These are phyloP conservation scores for Oasisia sp. DNA, from an alignment of 2,888 invertebrate species.

Conservation along the genomic window DNA sequence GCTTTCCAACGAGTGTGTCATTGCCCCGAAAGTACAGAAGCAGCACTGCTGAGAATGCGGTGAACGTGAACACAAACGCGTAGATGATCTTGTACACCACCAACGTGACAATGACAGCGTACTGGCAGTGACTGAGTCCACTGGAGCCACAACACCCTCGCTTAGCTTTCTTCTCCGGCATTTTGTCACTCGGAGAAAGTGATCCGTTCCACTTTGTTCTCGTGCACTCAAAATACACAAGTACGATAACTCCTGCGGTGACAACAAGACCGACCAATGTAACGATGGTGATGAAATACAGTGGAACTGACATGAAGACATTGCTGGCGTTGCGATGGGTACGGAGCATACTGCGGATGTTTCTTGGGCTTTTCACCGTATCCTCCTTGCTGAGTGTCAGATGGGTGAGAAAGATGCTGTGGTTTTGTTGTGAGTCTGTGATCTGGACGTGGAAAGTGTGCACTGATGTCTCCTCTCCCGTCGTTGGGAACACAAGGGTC, in stretches of 20 bases:
- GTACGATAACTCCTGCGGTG: neutral
- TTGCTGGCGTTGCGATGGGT: neutral
- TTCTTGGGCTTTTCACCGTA: neutral
- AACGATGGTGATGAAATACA: neutral
- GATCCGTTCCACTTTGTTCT: neutral
- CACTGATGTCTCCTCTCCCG: constrained; percentile 25
- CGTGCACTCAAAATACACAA: neutral
- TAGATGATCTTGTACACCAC: neutral
- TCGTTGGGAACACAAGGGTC: constrained; percentile 44
- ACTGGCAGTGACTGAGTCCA: neutral
- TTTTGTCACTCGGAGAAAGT: neutral
- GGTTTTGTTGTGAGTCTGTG: constrained; percentile 34
- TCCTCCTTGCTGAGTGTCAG: constrained; percentile 26
- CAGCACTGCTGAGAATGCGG: neutral
- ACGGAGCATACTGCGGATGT: neutral
- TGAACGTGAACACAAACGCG: neutral
- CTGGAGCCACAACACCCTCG: neutral
- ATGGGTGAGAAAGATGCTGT: constrained; percentile 40
- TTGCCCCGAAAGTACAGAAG: neutral
- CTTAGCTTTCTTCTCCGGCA: neutral
- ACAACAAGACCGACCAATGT: neutral
- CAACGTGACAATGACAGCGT: neutral
- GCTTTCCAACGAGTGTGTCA: neutral
- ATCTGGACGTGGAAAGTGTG: constrained; percentile 37
- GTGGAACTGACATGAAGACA: neutral